Evolutionary conservation across 2,797 vertebrate genomes (phyloP).

Genomic region (Peromyscus attwateri): DNA sequence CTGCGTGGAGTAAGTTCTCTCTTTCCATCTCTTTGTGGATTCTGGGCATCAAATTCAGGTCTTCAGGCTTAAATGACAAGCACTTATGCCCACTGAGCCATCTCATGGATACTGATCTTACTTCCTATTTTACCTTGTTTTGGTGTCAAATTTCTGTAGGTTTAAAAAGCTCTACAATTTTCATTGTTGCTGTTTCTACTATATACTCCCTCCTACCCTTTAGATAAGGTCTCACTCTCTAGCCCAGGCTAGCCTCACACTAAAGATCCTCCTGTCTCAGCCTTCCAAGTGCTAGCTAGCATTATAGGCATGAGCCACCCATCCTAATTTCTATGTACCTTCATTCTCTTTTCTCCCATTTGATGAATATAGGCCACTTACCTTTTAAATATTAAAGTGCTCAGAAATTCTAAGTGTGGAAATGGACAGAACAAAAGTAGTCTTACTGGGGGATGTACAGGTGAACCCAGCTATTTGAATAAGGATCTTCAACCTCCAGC

Average conservation of each 20-base stretch:
- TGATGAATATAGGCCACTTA: not conserved
- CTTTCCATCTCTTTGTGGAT: not conserved
- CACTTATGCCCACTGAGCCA: not conserved
- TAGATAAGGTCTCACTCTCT: not conserved
- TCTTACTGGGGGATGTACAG: not conserved
- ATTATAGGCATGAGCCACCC: not conserved
- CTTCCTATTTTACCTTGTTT: not conserved
- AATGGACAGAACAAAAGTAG: not conserved
- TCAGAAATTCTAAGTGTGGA: not conserved
- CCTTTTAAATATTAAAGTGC: not conserved
- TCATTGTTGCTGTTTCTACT: not conserved
- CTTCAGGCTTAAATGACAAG: not conserved
- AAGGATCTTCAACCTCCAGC: not conserved
- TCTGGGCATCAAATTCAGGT: not conserved
- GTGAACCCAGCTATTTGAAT: not conserved
- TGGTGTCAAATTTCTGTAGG: not conserved
- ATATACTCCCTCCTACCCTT: not conserved
- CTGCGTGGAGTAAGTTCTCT: not conserved
- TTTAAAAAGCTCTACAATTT: not conserved
- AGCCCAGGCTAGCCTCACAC: not conserved
- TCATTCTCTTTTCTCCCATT: not conserved
- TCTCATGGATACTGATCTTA: not conserved
- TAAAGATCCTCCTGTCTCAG: not conserved
- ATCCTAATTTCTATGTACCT: not conserved
- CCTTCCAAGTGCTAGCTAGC: not conserved